Base-by-base conservation (phyloP, 1,140 invertebrate species). In the Artemia franciscana region DNA sequence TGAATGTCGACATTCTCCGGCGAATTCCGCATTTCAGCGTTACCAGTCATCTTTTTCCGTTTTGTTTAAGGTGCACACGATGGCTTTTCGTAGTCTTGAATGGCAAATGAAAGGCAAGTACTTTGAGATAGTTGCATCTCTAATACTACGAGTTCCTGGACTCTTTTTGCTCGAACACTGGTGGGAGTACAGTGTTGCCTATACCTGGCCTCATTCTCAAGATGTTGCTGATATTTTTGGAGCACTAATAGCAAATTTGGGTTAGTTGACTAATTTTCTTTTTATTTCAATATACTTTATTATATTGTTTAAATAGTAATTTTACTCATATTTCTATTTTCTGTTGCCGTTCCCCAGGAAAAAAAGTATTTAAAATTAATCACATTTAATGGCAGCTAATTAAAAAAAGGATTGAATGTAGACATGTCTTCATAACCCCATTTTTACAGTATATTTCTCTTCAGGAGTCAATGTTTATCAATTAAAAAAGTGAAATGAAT, bases 91-190 rank as follows among this genome's bases (percentile, higher is more conserved):
- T 51, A 12, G 39, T 12, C 39, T 51, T 51, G 12, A 51, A 3
- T 51, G 39, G 39, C 12, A 51, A 12, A 12, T 67, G 7, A 66
- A 62, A 21, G 66, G 62, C 18, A 62, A 68, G 61, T 61, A 66
- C 26, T 68, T 73, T 66, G 73, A 74, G 59, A 68, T 66, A 5
- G 69, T 70, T 28, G 71, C 74, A n/a, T 70, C 71, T 39, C 71
- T 78, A 7, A 73, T 78, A 24, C 67, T 79, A 24, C 68, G 77
- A 57, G 71, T 77, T 9, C 77, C 77, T 26, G 74, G 76, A 7
- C 70, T 78, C 5, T 76, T 78, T 65, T 70, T 79, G 2, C 70
- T 77, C 27, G 77, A 79, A 66, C 71, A 73, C 26, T 78, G 75
- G 74, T 78, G 71, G 68, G 58, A 51, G 39, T 71, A 74, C 58